Evolutionary conservation across 2,113 vertebrate genomes (phyloP), one percentile per base, ranked within the genome.

Genomic region (Vireo altiloquus): DNA sequence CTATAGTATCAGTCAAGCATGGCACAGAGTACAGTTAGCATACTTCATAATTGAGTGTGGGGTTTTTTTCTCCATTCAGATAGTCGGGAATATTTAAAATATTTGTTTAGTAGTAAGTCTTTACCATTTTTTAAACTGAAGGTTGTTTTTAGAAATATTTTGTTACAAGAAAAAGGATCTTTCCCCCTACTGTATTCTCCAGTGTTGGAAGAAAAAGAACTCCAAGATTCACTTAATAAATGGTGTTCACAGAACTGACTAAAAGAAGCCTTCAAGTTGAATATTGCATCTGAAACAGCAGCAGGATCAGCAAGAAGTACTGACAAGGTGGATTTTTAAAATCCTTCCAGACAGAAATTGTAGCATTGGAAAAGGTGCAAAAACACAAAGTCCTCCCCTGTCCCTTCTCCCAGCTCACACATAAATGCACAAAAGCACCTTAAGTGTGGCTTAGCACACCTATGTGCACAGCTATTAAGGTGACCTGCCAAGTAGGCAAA

Each of bases 51-150:
- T 64, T 95, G 91, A 96, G 46, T 87, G 49, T 95, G 84, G 39
- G 39, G 39, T 9, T 91, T 97, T 96, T 97, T 96, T 94, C 15
- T 93, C 74, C 92, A 65, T 91, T 95, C 68, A 30, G 23, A 16
- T 90, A 93, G 79, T 91, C 91, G 93, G 91, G 77, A 95, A 93
- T 96, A 96, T 93, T 96, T 88, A 95, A 87, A 97, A 90, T 94
- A 96, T 91, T 96, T 97, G 53, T 94, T 97, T 96, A 95, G 60
- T 59, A 83, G 6, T 63, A 64, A 37, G 80, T 88, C 81, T 97
- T 93, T 95, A 86, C 65, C 64, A 74, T 85, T 95, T 95, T 95
- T 97, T 77, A 94, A 89, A 95, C 54, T 52, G 22, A 78, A 94
- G 60, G 80, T 96, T 97, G 33, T 83, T 94, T 95, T 49, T 84